A percentile compares a stretch with the other conserved stretches of the same genome.
These are phyloP conservation scores for Apis mellifera DNA, from an alignment of 1,140 invertebrate species.

Conservation along the genomic window DNA sequence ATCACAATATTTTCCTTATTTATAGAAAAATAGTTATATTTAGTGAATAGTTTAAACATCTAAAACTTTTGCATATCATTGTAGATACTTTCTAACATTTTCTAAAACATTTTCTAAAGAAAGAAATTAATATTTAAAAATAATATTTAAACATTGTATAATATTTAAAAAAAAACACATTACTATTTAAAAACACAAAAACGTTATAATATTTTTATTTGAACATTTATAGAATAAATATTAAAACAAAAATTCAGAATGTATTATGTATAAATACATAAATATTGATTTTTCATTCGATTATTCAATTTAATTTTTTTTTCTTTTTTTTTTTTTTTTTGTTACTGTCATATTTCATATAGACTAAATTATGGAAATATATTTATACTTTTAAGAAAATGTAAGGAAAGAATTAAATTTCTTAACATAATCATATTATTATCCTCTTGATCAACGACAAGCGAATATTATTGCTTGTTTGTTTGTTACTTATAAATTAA, in stretches of 20 bases:
- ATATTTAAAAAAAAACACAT: not conserved
- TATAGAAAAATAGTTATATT: no score
- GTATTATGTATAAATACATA: no score
- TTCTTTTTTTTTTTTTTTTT: no score
- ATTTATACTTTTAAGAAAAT: conserved; percentile 28
- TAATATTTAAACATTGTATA: not conserved
- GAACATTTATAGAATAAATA: conserved; percentile 2
- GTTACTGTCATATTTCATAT: no score
- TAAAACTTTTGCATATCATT: no score
- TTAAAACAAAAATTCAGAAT: not conserved
- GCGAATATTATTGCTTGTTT: not conserved
- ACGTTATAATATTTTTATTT: not conserved
- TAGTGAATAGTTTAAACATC: no score
- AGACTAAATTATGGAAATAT: conserved; percentile 21
- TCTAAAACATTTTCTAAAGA: no score
- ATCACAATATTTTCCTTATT: no score
- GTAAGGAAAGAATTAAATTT: conserved; percentile 41
- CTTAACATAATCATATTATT: conserved; percentile 40
- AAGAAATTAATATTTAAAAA: no score
- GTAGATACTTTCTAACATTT: no score
- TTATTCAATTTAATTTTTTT: not conserved
- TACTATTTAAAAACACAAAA: not conserved
- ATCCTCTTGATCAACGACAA: conserved; percentile 39
- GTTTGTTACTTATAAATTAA: not conserved
- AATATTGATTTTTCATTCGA: conserved; percentile 4